A percentile compares a stretch with the other conserved stretches of the same genome.
Conservation (phyloP, 2,797 vertebrate species). For the Delichon dasypus region DNA sequence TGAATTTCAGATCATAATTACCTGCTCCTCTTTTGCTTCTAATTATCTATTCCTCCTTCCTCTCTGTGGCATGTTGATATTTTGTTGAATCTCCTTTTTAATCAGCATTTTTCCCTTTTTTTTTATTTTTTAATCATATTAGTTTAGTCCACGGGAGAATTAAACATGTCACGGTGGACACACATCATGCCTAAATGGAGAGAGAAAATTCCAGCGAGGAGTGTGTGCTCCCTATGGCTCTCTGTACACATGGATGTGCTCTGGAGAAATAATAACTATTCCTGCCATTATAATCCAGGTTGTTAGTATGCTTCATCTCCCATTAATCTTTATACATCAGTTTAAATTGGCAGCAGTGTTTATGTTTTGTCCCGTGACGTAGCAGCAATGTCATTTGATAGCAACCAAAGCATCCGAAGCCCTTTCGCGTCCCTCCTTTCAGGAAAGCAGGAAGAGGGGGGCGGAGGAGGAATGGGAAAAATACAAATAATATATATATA, state of each 20-base stretch:
- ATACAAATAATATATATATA: not conserved
- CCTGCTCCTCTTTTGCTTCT: conserved; percentile 74
- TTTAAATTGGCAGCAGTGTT: conserved; percentile 64
- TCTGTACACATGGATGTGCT: not conserved
- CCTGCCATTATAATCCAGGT: conserved; percentile 39
- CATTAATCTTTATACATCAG: conserved; percentile 62
- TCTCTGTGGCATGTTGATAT: conserved; percentile 71
- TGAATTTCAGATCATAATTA: conserved; percentile 73
- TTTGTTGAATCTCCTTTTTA: conserved; percentile 74
- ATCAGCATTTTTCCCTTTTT: conserved; percentile 28
- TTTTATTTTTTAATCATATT: conserved; percentile 16
- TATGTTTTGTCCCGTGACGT: conserved; percentile 56
- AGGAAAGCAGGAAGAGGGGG: not conserved
- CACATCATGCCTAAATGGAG: conserved; percentile 14
- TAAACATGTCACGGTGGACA: conserved; percentile 37
- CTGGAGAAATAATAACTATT: conserved; percentile 35
- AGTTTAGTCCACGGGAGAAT: conserved; percentile 33
- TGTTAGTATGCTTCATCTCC: conserved; percentile 61
- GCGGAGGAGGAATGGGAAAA: not conserved
- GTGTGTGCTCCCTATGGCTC: not conserved
- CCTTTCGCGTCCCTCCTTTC: not conserved
- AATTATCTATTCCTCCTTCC: conserved; percentile 69
- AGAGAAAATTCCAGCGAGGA: not conserved
- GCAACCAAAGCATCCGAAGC: conserved; percentile 24
- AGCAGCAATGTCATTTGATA: conserved; percentile 51